Conservation (phyloP, 2,797 vertebrate species). For the Centropyge bicolor region DNA sequence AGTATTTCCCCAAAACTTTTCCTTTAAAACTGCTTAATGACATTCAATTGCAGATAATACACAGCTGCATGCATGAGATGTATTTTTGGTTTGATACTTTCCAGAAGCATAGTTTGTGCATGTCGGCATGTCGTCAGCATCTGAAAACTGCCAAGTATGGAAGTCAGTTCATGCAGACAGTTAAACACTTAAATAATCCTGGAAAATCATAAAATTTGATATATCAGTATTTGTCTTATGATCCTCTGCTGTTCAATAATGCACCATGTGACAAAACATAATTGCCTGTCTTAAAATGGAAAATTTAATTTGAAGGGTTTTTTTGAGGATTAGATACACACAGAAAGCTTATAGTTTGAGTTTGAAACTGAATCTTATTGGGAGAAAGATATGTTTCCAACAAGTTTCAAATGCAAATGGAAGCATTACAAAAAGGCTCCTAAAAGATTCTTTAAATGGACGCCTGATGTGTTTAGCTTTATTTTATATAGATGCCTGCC, state of each 20-base stretch:
- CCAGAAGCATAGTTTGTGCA: constrained; percentile 4
- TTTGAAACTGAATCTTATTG: not conserved
- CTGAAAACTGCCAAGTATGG: not conserved
- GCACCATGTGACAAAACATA: not conserved
- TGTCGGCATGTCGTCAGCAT: constrained; percentile 14
- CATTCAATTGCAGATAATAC: not conserved
- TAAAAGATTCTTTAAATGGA: not conserved
- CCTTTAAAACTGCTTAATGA: too few relatives aligned
- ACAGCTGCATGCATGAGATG: constrained; percentile 9
- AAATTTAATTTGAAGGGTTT: not conserved
- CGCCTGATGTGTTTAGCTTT: constrained; percentile 15
- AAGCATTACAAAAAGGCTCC: not conserved
- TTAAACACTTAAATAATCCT: not conserved
- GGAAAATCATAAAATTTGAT: not conserved
- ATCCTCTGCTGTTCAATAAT: not conserved
- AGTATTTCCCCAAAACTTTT: too few relatives aligned
- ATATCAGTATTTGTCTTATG: not conserved
- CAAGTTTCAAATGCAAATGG: not conserved
- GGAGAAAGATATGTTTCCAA: not conserved
- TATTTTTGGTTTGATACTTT: not conserved
- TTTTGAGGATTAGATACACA: not conserved
- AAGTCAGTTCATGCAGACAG: not conserved
- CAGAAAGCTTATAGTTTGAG: not conserved
- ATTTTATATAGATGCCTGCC: not conserved
- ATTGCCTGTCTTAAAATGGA: not conserved